A percentile compares a stretch with the other conserved stretches of the same genome.
These are phyloP conservation scores for Pseudois nayaur DNA, from an alignment of 2,113 vertebrate genomes.

Conservation along the genomic window DNA sequence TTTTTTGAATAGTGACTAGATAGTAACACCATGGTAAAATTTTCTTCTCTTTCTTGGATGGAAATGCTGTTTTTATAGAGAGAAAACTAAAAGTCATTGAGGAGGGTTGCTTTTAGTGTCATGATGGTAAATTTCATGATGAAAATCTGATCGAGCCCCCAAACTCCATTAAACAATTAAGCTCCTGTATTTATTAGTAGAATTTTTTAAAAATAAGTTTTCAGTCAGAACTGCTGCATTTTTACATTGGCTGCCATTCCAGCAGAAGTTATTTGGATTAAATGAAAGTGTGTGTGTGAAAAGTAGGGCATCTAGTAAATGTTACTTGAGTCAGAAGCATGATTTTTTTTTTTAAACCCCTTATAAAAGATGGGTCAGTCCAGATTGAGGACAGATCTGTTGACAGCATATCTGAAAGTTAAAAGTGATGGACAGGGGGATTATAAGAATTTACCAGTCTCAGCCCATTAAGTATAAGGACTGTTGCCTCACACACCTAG, in stretches of 20 bases:
- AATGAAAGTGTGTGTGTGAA: background rate
- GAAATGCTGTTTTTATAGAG: background rate
- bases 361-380: background rate
- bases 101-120: background rate
- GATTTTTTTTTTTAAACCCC: background rate
- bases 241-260: background rate
- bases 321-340: constrained; percentile 1
- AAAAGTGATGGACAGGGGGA: background rate
- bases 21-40: background rate
- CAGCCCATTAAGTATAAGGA: background rate
- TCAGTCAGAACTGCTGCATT: background rate
- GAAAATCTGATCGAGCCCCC: background rate
- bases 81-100: background rate
- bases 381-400: background rate
- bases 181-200: background rate
- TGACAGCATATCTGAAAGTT: background rate
- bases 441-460: background rate
- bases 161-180: background rate
- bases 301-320: background rate
- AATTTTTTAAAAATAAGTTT: background rate
- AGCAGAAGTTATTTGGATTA: background rate
- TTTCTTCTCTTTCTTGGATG: background rate
- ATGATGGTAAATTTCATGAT: constrained; percentile 1
- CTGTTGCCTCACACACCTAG: background rate
- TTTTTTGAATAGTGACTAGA: background rate